Percentiles rank a stretch among this genome's conserved stretches.
phyloP scores from a whole-genome alignment of 2,888 invertebrate species.

The Protonemura montana region DNA sequence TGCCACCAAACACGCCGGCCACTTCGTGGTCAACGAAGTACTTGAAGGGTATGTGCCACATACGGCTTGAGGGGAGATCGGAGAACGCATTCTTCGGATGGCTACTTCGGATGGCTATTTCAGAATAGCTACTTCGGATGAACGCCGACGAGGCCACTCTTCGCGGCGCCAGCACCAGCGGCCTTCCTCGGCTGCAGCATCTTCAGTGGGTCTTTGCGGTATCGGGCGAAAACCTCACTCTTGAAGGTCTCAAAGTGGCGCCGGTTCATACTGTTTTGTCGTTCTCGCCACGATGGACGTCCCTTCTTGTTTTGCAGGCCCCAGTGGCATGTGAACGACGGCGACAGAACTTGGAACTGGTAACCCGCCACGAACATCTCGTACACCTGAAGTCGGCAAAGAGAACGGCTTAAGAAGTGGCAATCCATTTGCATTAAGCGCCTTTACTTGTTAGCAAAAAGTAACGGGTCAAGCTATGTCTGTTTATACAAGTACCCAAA shows the following conservation, averaged over 20 bases:
- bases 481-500: too few relatives aligned
- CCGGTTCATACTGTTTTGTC: slow-evolving; percentile 83
- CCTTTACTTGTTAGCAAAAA: too few relatives aligned
- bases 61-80: too few relatives aligned
- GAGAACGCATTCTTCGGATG: too few relatives aligned
- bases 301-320: slow-evolving; percentile 81
- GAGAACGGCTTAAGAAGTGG: not conserved
- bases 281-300: slow-evolving; percentile 85
- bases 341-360: slow-evolving; percentile 86
- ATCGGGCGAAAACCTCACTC: slow-evolving; percentile 79
- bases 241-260: slow-evolving; percentile 85
- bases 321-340: slow-evolving; percentile 90
- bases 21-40: too few relatives aligned
- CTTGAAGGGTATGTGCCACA: too few relatives aligned
- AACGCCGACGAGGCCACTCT: not conserved
- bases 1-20: too few relatives aligned
- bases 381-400: slow-evolving; percentile 73
- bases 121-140: not conserved
- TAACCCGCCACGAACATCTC: slow-evolving; percentile 92
- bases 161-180: slow-evolving; percentile 41
- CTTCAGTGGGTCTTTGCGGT: slow-evolving; percentile 72
- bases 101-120: too few relatives aligned
- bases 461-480: too few relatives aligned
- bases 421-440: too few relatives aligned
- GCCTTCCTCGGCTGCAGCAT: slow-evolving; percentile 56